Base-by-base conservation (phyloP, 2,113 vertebrate species). In the Mohoua ochrocephala region DNA sequence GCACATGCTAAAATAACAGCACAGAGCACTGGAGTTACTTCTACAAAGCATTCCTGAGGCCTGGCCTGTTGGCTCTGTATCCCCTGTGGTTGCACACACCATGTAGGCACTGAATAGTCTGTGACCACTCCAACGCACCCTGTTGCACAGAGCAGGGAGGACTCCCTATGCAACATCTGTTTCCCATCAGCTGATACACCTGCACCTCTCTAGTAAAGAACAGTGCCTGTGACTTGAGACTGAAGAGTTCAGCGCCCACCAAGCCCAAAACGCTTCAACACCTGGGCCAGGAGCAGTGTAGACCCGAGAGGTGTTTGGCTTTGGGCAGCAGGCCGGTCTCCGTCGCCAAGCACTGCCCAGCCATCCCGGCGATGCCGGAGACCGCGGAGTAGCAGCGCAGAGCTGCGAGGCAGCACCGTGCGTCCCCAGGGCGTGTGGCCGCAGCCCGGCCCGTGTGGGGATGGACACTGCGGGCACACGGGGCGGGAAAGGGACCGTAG, bases 401-500 rank as follows among this genome's bases (percentile, higher is more conserved):
- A 28, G 44, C 35, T 4, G 31, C 6, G 9, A 4, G 17, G 22
- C 57, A 39, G 35, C 54, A 2, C 10, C 6, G 5, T 2, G 24
- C 6, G 19, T 9, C 39, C 9, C 10, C 14, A 2, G 23, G 15
- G 8, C 19, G 15, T 11, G 44, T 1, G 28, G 39, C 28, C 13
- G 16, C 56, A 26, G 57, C 57, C 23, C 10, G n/a, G 18, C 41
- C 13, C 9, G 1, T 2, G 26, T 2, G 56, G 52, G 23, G 28
- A 31, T 3, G 67, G 69, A 7, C 9, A 12, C 30, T 17, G 69
- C 20, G 8, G 44, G 37, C 28, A 12, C 31, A 24, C 31, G 7
- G 28, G 24, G 18, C 1, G 6, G 26, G 4, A 22, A 0, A 2
- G 6, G 3, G 11, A 15, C 14, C 7, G 3, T 0, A 9, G 27